These are phyloP conservation scores for Laticauda colubrina DNA, from an alignment of 2,113 vertebrate genomes.

Conservation along the genomic window DNA sequence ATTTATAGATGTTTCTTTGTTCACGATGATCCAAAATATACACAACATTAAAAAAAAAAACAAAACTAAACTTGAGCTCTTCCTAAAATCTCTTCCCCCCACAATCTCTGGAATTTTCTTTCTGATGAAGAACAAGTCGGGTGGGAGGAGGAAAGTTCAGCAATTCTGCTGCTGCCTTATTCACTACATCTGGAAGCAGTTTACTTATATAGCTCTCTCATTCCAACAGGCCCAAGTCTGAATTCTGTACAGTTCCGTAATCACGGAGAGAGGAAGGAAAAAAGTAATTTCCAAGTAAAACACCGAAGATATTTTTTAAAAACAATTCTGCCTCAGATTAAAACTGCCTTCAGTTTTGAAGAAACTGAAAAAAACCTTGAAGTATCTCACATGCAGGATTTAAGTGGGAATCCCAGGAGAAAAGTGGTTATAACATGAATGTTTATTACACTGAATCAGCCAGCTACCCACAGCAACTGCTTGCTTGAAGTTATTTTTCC, in stretches of 20 bases:
- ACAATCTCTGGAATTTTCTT: constrained; percentile 42
- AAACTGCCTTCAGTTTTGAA: too few species aligned
- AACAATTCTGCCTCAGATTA: constrained; percentile 32
- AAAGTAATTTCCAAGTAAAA: constrained; percentile 55
- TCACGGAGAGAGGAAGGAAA: constrained; percentile 57
- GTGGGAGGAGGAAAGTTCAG: constrained; percentile 46
- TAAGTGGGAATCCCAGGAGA: constrained; percentile 55
- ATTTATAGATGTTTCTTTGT: constrained; percentile 15
- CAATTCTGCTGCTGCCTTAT: constrained; percentile 43
- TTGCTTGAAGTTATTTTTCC: constrained; percentile 44
- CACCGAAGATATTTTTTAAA: constrained; percentile 42
- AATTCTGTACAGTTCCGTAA: constrained; percentile 47
- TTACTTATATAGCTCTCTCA: constrained; percentile 53
- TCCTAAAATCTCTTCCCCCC: constrained; percentile 28
- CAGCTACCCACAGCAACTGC: constrained; percentile 46
- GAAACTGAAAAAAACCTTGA: constrained; percentile 46
- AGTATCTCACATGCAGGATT: constrained; percentile 45
- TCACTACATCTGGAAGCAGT: constrained; percentile 74
- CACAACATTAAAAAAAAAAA: not conserved
- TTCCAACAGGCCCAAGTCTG: constrained; percentile 45
- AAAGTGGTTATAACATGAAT: constrained; percentile 46
- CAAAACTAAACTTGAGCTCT: not conserved
- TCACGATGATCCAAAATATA: constrained; percentile 13
- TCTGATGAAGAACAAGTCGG: constrained; percentile 20
- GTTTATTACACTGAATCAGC: constrained; percentile 45